These are phyloP conservation scores for Steatornis caripensis DNA, from an alignment of 2,113 vertebrate genomes.

Conservation along the genomic window DNA sequence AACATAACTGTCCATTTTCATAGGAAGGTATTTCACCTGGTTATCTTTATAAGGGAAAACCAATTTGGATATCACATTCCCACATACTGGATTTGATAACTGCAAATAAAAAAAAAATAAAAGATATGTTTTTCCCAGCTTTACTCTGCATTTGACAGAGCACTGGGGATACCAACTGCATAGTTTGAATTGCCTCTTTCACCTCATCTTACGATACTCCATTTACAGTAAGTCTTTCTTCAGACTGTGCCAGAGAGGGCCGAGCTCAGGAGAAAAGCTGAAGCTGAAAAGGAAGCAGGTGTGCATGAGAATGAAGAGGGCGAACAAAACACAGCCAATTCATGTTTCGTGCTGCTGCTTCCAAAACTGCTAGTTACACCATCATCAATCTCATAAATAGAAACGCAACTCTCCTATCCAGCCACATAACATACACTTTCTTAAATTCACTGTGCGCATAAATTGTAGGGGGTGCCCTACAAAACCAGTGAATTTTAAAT, in stretches of 20 bases:
- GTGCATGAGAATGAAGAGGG: not conserved
- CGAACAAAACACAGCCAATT: not conserved
- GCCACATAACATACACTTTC: not conserved
- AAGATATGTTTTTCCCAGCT: not conserved
- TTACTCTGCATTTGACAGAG: not conserved
- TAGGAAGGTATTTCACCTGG: not conserved
- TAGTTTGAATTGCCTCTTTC: not conserved
- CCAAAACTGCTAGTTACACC: not conserved
- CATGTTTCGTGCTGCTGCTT: not conserved
- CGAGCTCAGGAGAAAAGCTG: not conserved
- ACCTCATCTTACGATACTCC: not conserved
- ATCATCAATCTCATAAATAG: not conserved
- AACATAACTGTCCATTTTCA: not conserved
- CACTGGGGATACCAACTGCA: not conserved
- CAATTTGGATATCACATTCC: not conserved
- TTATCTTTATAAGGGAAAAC: not conserved
- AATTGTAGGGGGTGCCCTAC: not conserved
- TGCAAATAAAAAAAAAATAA: not conserved
- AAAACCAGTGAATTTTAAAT: not conserved
- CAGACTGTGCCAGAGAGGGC: fast-evolving
- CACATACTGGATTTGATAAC: not conserved
- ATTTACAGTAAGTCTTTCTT: not conserved
- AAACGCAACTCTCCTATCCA: not conserved
- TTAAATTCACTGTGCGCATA: not conserved
- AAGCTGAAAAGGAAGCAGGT: not conserved